Evolutionary conservation across 2,888 invertebrate genomes (phyloP), one percentile per base, ranked within the genome.

Genomic region (Drosophila putrida): DNA sequence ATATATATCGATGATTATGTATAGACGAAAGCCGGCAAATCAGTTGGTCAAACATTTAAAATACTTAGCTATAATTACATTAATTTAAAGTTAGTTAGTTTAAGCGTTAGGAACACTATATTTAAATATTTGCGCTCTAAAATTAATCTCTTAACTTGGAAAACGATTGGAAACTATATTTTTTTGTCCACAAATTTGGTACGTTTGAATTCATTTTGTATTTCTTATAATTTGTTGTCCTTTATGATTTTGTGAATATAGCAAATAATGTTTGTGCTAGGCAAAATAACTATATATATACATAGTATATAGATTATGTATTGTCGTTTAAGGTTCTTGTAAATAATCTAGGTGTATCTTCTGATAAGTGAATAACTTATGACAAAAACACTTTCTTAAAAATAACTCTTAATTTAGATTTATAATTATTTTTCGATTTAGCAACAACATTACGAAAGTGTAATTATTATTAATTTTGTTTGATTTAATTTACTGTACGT

Each of bases 291-390:
- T 55, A 36, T 50, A 58, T 66, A 71, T 70, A 67, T 43, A 55
- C 50, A 28, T 31, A 49, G 35, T 68, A 73, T 72, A 67, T 63
- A 65, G 70, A 66, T 74, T 74, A 69, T 72, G 61, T 62, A 60
- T 67, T 67, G 44, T 78, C 73, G 64, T 78, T 76, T 28, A 49
- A 51, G 78, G 58, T 57, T 79, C 46, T 50, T 80, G 69, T 83
- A 80, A 68, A 75, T 75, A 72, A 66, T 63, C 59, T 73, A 59
- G 65, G 46, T 58, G 25, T 60, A 60, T 55, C 39, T 10, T 61
- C 33, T 25, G 47, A 15, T 55, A 61, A 62, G 61, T 36, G 6
- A 31, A 51, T 2, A 46, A 55, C 36, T 58, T 50, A 62, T 67
- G 54, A 41, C 44, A 60, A 55, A 38, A 20, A 57, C 28, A 31